Conservation (phyloP, 2,113 vertebrate species). For the Cololabis saira region DNA sequence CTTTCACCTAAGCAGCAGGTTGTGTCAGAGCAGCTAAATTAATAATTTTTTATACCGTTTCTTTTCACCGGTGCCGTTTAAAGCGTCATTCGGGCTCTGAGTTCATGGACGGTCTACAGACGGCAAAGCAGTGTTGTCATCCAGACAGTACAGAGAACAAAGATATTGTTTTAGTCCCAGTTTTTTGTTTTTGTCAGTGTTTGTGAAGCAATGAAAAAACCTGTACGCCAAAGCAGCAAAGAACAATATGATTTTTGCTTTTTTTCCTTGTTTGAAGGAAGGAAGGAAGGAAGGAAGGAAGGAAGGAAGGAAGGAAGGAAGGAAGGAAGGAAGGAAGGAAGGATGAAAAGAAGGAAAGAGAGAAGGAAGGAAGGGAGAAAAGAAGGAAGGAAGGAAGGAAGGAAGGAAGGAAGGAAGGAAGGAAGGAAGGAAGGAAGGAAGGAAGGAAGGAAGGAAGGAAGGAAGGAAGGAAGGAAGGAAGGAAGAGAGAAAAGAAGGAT, state of each 20-base stretch:
- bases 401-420: too few species aligned
- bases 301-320: too few species aligned
- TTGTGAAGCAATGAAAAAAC: not conserved
- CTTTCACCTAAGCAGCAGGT: slow-evolving; percentile 11
- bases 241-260: not conserved
- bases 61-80: slow-evolving; percentile 10
- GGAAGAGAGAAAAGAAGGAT: too few species aligned
- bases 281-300: too few species aligned
- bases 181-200: too few species aligned
- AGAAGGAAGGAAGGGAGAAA: too few species aligned
- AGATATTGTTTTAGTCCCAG: not conserved
- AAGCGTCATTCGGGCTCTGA: slow-evolving; percentile 1
- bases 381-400: too few species aligned
- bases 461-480: too few species aligned
- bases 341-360: too few species aligned
- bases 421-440: too few species aligned
- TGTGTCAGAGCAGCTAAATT: slow-evolving; percentile 13
- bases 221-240: not conserved
- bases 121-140: not conserved
- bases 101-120: not conserved
- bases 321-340: too few species aligned
- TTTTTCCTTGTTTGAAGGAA: not conserved
- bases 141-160: not conserved
- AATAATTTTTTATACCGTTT: not conserved
- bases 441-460: too few species aligned